A percentile compares a stretch with the other conserved stretches of the same genome.
phyloP scores from a whole-genome alignment of 2,888 invertebrate genomes.

The Eristalis intricaria region DNA sequence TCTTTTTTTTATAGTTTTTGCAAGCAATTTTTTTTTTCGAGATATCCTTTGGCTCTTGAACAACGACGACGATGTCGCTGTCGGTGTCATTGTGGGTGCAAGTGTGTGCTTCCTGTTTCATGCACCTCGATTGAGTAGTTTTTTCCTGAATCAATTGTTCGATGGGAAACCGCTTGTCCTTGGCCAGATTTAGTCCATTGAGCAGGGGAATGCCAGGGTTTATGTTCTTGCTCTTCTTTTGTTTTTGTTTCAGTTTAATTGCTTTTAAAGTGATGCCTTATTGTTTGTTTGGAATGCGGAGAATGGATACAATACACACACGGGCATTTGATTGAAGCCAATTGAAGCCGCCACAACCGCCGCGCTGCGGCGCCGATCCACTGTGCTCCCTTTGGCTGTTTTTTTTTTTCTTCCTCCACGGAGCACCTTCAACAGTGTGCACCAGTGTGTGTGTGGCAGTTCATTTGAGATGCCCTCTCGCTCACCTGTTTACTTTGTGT shows the following conservation, averaged over 20 bases:
- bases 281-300: conserved; percentile 26
- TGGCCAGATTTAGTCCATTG: conserved; percentile 55
- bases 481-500: conserved; percentile 70
- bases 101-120: conserved; percentile 34
- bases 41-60: background rate
- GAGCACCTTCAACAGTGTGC: conserved; percentile 21
- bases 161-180: conserved; percentile 62
- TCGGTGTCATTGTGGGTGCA: background rate
- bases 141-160: conserved; percentile 64
- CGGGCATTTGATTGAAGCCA: conserved; percentile 49
- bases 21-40: background rate
- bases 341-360: background rate
- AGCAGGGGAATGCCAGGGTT: background rate
- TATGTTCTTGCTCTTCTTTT: conserved; percentile 27
- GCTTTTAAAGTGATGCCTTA: conserved; percentile 49
- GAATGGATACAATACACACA: conserved; percentile 34
- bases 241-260: conserved; percentile 49
- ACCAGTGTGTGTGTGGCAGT: conserved; percentile 2
- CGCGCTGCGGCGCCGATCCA: background rate
- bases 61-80: background rate
- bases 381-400: conserved; percentile 21
- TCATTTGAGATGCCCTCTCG: conserved; percentile 47
- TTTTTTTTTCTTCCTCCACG: background rate
- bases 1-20: background rate
- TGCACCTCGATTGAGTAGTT: conserved; percentile 52